A percentile compares a stretch with the other conserved stretches of the same genome.
These are phyloP conservation scores for Okamejei kenojei DNA, from an alignment of 2,797 vertebrate species.

Conservation along the genomic window DNA sequence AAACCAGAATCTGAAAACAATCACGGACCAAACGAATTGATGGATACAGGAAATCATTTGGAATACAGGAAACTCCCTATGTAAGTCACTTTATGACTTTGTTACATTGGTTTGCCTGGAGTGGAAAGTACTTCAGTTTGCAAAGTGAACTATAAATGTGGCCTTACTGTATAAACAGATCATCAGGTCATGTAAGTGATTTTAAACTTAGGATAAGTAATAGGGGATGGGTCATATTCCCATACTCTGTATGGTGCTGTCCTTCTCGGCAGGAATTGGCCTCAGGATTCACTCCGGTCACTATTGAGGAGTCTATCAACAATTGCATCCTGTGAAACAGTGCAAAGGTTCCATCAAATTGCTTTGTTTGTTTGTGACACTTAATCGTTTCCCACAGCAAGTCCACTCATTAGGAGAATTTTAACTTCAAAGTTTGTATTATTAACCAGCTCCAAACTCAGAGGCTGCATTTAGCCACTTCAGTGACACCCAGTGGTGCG, in stretches of 20 bases:
- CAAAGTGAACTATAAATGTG: background rate
- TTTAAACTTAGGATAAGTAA: background rate
- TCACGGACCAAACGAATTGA: background rate
- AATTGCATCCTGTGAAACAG: constrained; percentile 26
- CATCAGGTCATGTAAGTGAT: background rate
- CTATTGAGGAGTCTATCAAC: constrained; percentile 15
- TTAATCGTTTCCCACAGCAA: constrained; percentile 28
- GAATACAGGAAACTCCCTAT: background rate
- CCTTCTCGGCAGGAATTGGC: constrained; percentile 19
- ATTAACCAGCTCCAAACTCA: constrained; percentile 28
- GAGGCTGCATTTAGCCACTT: constrained; percentile 34
- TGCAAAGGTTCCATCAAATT: constrained; percentile 28
- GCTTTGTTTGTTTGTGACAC: constrained; percentile 29
- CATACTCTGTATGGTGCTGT: constrained; percentile 11
- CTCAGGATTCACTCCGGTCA: constrained; percentile 25
- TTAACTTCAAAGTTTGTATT: constrained; percentile 37
- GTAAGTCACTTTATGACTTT: background rate
- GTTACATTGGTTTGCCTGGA: background rate
- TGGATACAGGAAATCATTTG: background rate
- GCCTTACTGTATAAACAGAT: constrained; percentile 10
- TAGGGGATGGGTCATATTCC: background rate
- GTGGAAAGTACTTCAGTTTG: background rate
- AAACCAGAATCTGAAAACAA: background rate
- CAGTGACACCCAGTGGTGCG: constrained; percentile 24
- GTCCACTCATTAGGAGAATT: constrained; percentile 23